These are phyloP conservation scores for Polydrusus pterygomalis DNA, from an alignment of 2,888 invertebrate species.

Conservation along the genomic window DNA sequence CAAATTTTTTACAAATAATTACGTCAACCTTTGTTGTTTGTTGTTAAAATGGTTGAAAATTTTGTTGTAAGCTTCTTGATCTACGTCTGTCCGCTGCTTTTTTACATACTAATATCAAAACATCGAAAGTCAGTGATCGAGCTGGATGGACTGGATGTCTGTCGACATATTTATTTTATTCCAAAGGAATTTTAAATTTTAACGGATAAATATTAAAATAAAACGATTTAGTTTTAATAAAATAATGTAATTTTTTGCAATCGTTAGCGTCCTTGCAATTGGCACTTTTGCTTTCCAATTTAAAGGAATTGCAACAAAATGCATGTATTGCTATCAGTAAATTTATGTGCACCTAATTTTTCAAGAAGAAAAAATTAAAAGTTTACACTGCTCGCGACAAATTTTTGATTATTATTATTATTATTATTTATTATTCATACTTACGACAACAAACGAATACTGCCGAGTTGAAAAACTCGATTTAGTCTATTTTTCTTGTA, in stretches of 20 bases:
- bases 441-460: no score
- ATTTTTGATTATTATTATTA: no score
- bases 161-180: no score
- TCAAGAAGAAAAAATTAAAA: neutral
- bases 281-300: constrained; percentile 8
- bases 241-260: neutral
- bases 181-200: no score
- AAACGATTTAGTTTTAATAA: neutral
- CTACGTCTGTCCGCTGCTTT: neutral
- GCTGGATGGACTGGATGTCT: no score
- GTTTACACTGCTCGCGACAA: constrained; percentile 22
- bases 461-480: no score
- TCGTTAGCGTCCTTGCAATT: constrained; percentile 7
- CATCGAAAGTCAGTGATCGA: neutral
- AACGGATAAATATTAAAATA: no score
- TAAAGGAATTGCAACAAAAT: constrained; percentile 1
- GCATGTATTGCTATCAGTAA: neutral
- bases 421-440: no score
- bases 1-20: no score
- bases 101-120: neutral
- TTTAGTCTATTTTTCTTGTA: no score
- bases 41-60: neutral
- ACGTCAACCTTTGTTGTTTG: no score
- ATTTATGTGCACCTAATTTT: neutral
- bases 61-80: neutral